Evolutionary conservation across 1,140 invertebrate species (phyloP), one percentile per base, ranked within the genome.

Genomic region (Cotesia glomerata): DNA sequence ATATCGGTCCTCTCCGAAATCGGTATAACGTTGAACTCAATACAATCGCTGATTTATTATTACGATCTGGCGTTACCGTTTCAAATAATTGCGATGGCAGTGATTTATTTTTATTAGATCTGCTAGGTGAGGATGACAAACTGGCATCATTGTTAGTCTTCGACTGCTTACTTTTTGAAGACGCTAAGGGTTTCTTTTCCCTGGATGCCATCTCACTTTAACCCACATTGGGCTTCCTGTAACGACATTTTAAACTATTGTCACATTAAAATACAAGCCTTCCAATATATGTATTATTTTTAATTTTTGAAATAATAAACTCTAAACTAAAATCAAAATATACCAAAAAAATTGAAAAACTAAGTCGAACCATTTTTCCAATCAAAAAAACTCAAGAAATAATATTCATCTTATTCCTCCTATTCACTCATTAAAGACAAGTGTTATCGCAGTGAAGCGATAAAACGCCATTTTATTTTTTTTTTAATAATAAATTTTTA

Each of bases 181-280:
- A 80, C 79, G 81, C 83, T 88, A 87, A 81, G 85, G 85, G 81
- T 87, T 82, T 86, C 75, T 88, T 88, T 82, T 88, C 86, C 82
- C 85, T 88, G 84, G 86, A 88, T 88, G 86, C 86, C 86, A 88
- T 88, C 82, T 88, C 86, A 88, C 85, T 86, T 87, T 81, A 82
- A 86, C 85, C 86, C 85, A 87, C 86, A 87, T 87, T 86, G 80
- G 85, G 84, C 84, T 87, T 63, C 81, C 85, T 86, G 79, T 49
- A 85, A 85, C 67, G 51, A 77, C 58, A 79, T 77, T 72, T 72
- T 72, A 70, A 56, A 67, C 68, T 72, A 59, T 71, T 67, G 71
- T 67, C 64, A 72, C 61, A 64, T 72, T 72, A 72, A 72, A 72
- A 72, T 59, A n/a, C 49, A 56, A 58, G 58, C 34, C 18, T 72